A percentile compares a stretch with the other conserved stretches of the same genome.
Evolutionary conservation across 2,797 vertebrate genomes (phyloP).

Genomic region (Pseudomugil tenellus): DNA sequence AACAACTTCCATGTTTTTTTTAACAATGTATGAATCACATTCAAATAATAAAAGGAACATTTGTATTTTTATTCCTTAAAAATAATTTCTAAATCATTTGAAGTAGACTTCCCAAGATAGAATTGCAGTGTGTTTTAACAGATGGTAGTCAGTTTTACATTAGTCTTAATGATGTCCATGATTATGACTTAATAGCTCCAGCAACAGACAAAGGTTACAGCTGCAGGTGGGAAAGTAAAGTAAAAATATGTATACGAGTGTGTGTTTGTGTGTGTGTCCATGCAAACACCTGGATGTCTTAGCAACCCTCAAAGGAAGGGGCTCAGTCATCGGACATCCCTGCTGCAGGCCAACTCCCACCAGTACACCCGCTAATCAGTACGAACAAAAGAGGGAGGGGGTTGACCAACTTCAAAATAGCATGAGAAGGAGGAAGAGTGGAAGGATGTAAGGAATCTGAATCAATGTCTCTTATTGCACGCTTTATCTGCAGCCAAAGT

Average conservation of each 20-base stretch:
- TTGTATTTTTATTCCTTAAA: constrained; percentile 46
- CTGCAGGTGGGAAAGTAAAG: constrained; percentile 61
- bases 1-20: constrained; percentile 21
- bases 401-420: constrained; percentile 77
- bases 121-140: constrained; percentile 54
- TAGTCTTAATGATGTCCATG: constrained; percentile 64
- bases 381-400: constrained; percentile 75
- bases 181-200: constrained; percentile 67
- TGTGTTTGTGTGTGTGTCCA: constrained; percentile 48
- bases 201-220: constrained; percentile 46
- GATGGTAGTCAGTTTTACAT: constrained; percentile 73
- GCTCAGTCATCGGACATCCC: constrained; percentile 75
- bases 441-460: constrained; percentile 77
- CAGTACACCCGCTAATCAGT: constrained; percentile 74
- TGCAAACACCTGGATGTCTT: constrained; percentile 73
- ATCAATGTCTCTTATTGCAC: constrained; percentile 45
- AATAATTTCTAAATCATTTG: constrained; percentile 47
- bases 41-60: constrained; percentile 47
- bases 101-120: constrained; percentile 33
- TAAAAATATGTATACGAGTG: constrained; percentile 24
- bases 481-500: constrained; percentile 29
- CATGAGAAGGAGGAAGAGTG: constrained; percentile 64
- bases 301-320: constrained; percentile 75
- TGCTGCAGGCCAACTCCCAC: constrained; percentile 65
- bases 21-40: constrained; percentile 29